Base-by-base conservation (phyloP, 2,113 vertebrate genomes). In the Empidonax traillii region DNA sequence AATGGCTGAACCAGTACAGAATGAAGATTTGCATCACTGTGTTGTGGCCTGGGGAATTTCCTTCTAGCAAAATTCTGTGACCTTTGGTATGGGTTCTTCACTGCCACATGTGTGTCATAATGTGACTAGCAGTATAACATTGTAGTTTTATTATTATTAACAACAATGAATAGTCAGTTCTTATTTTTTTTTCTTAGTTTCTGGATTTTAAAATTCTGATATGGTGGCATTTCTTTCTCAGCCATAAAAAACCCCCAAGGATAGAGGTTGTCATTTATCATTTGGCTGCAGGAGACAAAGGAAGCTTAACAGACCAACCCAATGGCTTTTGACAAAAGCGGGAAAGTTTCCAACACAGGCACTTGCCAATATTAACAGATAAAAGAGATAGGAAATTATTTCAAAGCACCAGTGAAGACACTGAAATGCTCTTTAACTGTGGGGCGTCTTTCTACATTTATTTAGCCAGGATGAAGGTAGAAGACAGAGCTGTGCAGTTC, bases 331-430 rank as follows among this genome's bases (percentile, higher is more conserved):
- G 83, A 89, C 46, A 92, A 93, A 94, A 86, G 61, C 88, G 30
- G 1, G 28, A 91, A 89, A 93, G 59, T 39, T 88, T 91, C 53
- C 89, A 94, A 53, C 44, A 41, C 12, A 65, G 56, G 18, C 85
- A 27, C 33, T 83, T 86, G 83, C 76, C 87, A 93, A 47, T 71
- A 63, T 72, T 87, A 92, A 84, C 79, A 92, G 46, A 92, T 28
- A 80, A 62, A 91, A 90, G 61, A 90, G 68, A 80, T 7, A 33
- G 47, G 23, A 90, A 93, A 94, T 88, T 39, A 89, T 83, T 95
- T 89, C 87, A 83, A 80, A 83, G 63, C 51, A 67, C 17, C 58
- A 81, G 75, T 37, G 31, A 93, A 74, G 75, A 61, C 77, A 31
- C 8, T 78, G 72, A 85, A 94, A 94, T 53, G 25, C 69, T 78